Evolutionary conservation across 2,888 invertebrate species (phyloP).

Genomic region (Phragmatobia fuliginosa): DNA sequence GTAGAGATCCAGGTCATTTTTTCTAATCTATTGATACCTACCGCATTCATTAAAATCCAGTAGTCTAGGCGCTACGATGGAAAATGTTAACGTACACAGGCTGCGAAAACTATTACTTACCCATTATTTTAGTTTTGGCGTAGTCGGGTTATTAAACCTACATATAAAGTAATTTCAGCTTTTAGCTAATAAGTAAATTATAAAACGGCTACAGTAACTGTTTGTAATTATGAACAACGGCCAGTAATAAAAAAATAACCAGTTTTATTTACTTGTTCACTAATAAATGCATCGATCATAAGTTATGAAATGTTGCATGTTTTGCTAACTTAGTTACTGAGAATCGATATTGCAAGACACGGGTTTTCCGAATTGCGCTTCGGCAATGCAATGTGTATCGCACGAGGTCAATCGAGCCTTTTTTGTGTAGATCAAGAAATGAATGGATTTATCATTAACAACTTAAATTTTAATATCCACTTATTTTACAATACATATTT

Average conservation of each 20-base stretch:
- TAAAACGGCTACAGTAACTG: neutral
- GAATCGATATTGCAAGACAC: constrained; percentile 64
- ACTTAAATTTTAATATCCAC: neutral
- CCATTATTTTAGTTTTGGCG: no score
- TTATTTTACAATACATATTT: neutral
- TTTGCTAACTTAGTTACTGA: constrained; percentile 59
- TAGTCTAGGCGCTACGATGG: no score
- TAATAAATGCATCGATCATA: constrained; percentile 28
- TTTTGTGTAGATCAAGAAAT: constrained; percentile 42
- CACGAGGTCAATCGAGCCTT: constrained; percentile 63
- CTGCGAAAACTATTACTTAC: no score
- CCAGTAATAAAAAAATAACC: constrained; percentile 3
- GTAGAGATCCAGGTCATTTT: no score
- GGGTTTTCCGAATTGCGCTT: constrained; percentile 80
- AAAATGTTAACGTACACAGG: no score
- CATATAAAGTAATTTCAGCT: neutral
- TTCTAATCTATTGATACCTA: no score
- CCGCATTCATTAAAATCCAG: no score
- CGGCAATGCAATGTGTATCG: constrained; percentile 69
- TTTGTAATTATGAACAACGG: neutral
- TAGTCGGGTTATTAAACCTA: neutral
- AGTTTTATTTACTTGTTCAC: constrained; percentile 24
- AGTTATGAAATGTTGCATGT: constrained; percentile 44
- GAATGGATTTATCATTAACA: constrained; percentile 22
- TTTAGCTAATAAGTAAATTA: neutral